Evolutionary conservation across 1,140 invertebrate species (phyloP).

Genomic region (Saccostrea glomerata): DNA sequence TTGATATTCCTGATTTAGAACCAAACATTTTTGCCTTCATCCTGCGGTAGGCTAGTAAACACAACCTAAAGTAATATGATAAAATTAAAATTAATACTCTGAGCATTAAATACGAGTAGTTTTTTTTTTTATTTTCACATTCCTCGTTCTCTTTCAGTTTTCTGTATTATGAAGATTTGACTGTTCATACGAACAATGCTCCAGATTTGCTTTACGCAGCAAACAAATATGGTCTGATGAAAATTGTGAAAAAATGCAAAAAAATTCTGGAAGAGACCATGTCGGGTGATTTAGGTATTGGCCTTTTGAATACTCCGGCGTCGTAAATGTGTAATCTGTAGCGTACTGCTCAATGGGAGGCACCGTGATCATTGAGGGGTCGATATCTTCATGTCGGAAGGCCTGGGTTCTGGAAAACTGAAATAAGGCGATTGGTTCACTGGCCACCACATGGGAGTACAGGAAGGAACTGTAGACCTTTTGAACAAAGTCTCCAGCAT

Average conservation of each 20-base stretch:
- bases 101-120: too few species aligned
- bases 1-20: constrained; percentile 51
- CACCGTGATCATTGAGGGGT: constrained; percentile 61
- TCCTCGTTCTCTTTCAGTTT: constrained; percentile 53
- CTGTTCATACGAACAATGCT: constrained; percentile 51
- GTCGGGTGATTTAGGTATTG: constrained; percentile 46
- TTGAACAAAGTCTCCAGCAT: constrained; percentile 54
- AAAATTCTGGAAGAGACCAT: constrained; percentile 54
- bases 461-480: constrained; percentile 46
- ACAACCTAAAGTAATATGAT: too few species aligned
- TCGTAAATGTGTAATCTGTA: constrained; percentile 61
- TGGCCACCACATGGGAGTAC: constrained; percentile 38
- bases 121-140: too few species aligned
- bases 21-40: constrained; percentile 38
- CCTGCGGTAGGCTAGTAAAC: constrained; percentile 22
- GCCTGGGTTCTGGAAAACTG: constrained; percentile 52
- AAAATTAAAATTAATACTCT: not conserved
- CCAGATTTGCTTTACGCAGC: constrained; percentile 55
- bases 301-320: constrained; percentile 47
- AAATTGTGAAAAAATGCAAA: constrained; percentile 57
- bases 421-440: constrained; percentile 54
- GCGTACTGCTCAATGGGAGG: constrained; percentile 61
- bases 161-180: constrained; percentile 59
- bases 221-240: constrained; percentile 59
- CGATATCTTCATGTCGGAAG: constrained; percentile 36